Percentiles rank a stretch among this genome's conserved stretches.
phyloP scores from a whole-genome alignment of 1,140 invertebrate species.

The Chrysoperla carnea region DNA sequence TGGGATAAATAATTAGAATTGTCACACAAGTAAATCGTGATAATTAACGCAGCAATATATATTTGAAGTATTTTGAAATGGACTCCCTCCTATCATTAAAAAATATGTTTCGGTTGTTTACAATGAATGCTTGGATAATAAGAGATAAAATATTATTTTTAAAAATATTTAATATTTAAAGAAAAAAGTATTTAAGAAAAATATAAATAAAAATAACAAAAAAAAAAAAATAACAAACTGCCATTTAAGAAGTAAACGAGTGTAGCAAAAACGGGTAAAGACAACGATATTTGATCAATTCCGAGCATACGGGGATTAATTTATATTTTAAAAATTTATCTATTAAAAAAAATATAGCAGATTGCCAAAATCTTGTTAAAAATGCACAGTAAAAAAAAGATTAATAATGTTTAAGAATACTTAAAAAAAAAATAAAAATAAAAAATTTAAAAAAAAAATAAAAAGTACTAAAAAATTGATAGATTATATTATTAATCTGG shows the following conservation, averaged over 20 bases:
- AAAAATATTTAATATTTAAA: too few species aligned
- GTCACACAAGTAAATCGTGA: too few species aligned
- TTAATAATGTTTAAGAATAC: constrained; percentile 12
- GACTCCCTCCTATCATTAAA: too few species aligned
- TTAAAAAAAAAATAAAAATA: constrained; percentile 17
- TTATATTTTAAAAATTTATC: not conserved
- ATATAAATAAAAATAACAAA: too few species aligned
- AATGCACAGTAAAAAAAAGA: constrained; percentile 11
- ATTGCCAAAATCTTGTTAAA: not conserved
- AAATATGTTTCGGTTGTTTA: too few species aligned
- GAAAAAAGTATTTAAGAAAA: too few species aligned
- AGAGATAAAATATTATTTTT: too few species aligned
- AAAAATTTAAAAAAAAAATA: constrained; percentile 14
- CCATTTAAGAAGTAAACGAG: constrained; percentile 5
- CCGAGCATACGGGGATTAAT: not conserved
- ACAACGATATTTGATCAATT: constrained; percentile 1
- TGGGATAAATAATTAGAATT: too few species aligned
- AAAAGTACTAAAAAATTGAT: constrained; percentile 14
- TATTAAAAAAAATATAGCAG: constrained; percentile 4
- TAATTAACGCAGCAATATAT: too few species aligned
- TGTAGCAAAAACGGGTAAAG: constrained; percentile 6
- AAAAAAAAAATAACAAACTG: not conserved
- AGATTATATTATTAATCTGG: constrained; percentile 14
- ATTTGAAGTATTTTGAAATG: too few species aligned
- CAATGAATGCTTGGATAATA: too few species aligned